A percentile compares a stretch with the other conserved stretches of the same genome.
phyloP scores from a whole-genome alignment of 2,113 vertebrate genomes.

The Pachycephala philippinensis region DNA sequence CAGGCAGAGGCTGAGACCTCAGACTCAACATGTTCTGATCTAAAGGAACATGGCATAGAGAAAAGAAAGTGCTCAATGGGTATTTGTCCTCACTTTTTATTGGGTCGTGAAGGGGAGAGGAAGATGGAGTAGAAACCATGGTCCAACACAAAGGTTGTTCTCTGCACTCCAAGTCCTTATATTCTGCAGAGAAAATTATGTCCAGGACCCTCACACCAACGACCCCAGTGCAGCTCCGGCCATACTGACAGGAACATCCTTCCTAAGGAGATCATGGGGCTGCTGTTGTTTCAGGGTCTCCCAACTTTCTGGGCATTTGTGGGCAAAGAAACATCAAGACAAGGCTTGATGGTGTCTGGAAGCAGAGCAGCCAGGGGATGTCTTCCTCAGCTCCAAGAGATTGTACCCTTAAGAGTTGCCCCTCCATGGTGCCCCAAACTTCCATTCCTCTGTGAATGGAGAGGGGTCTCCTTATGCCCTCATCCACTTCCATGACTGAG shows the following conservation, averaged over 20 bases:
- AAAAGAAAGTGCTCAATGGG: not conserved
- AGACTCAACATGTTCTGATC: not conserved
- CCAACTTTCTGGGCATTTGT: not conserved
- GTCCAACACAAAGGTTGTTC: fast-evolving
- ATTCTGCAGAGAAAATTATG: not conserved
- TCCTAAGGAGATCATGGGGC: not conserved
- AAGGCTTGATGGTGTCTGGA: not conserved
- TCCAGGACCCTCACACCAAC: not conserved
- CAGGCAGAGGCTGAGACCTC: not conserved
- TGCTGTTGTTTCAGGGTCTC: not conserved
- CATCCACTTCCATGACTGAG: not conserved
- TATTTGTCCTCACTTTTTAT: not conserved
- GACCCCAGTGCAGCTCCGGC: not conserved
- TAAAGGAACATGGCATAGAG: not conserved
- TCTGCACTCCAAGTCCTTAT: not conserved
- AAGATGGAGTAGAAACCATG: not conserved
- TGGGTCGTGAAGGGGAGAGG: not conserved
- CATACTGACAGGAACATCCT: not conserved
- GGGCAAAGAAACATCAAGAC: not conserved
- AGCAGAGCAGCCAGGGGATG: not conserved
- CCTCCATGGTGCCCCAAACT: not conserved
- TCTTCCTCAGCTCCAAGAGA: not conserved
- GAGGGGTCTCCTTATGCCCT: not conserved
- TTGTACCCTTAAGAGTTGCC: not conserved
- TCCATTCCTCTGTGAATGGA: not conserved